phyloP scores from a whole-genome alignment of 2,797 vertebrate genomes.

The Liasis olivaceus region DNA sequence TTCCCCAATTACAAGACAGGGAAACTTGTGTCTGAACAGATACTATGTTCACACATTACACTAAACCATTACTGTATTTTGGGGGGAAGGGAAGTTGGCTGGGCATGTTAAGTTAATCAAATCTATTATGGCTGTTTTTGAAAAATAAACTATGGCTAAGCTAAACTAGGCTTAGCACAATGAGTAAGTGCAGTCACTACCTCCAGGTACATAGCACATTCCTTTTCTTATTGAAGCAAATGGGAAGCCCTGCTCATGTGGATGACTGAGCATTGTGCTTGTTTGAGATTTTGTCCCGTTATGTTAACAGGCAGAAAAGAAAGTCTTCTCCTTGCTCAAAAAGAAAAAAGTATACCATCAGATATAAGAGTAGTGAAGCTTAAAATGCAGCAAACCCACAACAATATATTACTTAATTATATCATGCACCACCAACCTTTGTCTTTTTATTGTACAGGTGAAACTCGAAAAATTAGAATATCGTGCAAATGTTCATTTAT shows the following conservation, averaged over 20 bases:
- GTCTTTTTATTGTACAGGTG: background rate
- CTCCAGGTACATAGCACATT: background rate
- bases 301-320: slow-evolving; percentile 47
- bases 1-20: background rate
- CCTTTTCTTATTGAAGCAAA: background rate
- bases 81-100: background rate
- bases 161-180: no score
- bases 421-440: background rate
- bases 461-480: no score
- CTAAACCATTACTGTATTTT: background rate
- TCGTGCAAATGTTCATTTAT: no score
- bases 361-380: slow-evolving; percentile 57
- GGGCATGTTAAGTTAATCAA: background rate
- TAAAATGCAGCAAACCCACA: slow-evolving; percentile 56
- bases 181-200: background rate
- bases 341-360: slow-evolving; percentile 51
- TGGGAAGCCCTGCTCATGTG: background rate
- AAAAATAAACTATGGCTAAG: no score
- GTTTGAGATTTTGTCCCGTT: slow-evolving; percentile 13
- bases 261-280: background rate
- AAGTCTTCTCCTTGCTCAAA: slow-evolving; percentile 37
- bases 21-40: background rate
- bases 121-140: background rate
- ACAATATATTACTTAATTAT: background rate
- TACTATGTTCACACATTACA: background rate